A percentile compares a stretch with the other conserved stretches of the same genome.
These are phyloP conservation scores for Agonopterix heracliana DNA, from an alignment of 2,888 invertebrate genomes.

Conservation along the genomic window DNA sequence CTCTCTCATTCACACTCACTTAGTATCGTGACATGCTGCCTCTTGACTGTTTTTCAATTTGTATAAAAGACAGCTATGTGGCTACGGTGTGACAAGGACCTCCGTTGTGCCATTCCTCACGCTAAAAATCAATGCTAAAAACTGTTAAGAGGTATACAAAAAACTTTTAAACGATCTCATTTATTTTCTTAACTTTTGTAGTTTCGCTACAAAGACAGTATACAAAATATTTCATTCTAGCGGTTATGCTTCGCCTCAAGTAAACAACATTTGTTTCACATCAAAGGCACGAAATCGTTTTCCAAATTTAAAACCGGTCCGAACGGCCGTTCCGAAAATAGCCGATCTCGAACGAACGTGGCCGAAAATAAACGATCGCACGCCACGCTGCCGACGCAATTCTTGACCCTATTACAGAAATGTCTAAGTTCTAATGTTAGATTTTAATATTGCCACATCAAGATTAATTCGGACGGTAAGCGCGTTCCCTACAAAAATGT, in stretches of 20 bases:
- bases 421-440: slow-evolving; percentile 47
- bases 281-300: slow-evolving; percentile 50
- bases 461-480: background rate
- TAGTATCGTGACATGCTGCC: too few relatives aligned
- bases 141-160: too few relatives aligned
- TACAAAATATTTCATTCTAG: slow-evolving; percentile 12
- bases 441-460: slow-evolving; percentile 21
- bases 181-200: too few relatives aligned
- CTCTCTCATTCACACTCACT: too few relatives aligned
- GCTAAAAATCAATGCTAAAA: too few relatives aligned
- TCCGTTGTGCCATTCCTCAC: too few relatives aligned
- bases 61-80: too few relatives aligned
- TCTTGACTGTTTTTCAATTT: too few relatives aligned
- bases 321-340: slow-evolving; percentile 33
- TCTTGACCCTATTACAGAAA: slow-evolving; percentile 71
- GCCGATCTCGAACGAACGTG: slow-evolving; percentile 43
- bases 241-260: slow-evolving; percentile 20
- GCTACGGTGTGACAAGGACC: too few relatives aligned
- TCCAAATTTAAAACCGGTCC: slow-evolving; percentile 53
- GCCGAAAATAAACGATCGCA: slow-evolving; percentile 58
- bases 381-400: slow-evolving; percentile 51
- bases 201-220: background rate
- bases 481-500: too few relatives aligned
- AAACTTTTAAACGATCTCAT: too few relatives aligned
- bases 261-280: slow-evolving; percentile 59